A percentile compares a stretch with the other conserved stretches of the same genome.
These are phyloP conservation scores for Diuraphis noxia DNA, from an alignment of 1,140 invertebrate genomes.

Conservation along the genomic window DNA sequence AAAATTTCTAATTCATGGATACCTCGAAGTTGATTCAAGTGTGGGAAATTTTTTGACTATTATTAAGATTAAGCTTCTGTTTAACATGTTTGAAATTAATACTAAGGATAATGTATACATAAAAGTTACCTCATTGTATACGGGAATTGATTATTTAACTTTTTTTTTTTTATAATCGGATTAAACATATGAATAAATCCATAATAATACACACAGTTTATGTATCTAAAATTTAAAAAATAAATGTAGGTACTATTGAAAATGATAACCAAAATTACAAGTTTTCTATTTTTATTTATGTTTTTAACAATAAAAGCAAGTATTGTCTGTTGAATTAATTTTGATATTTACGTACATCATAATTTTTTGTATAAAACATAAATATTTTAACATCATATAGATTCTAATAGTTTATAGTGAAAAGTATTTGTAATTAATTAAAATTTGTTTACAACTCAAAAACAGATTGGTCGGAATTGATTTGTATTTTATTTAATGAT, in stretches of 20 bases:
- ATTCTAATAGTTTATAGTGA: not conserved
- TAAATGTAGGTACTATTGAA: not conserved
- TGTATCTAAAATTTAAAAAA: not conserved
- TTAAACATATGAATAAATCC: not conserved
- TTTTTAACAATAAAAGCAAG: not conserved
- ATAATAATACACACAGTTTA: not conserved
- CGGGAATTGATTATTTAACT: not conserved
- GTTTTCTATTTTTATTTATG: not conserved
- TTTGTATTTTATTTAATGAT: not conserved
- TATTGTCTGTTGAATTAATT: not conserved
- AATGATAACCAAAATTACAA: not conserved
- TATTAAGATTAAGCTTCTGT: not conserved
- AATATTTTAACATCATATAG: not conserved
- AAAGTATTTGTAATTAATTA: not conserved
- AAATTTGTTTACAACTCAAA: not conserved
- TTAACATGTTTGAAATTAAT: not conserved
- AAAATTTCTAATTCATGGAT: too few species aligned
- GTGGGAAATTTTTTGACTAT: not conserved
- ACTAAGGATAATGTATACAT: not conserved
- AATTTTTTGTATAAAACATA: not conserved
- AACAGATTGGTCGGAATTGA: not conserved
- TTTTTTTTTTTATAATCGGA: not conserved
- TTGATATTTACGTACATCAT: not conserved
- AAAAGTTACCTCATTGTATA: not conserved
- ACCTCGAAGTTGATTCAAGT: not conserved